Evolutionary conservation across 2,113 vertebrate genomes (phyloP), one percentile per base, ranked within the genome.

Genomic region (Pristiophorus japonicus): DNA sequence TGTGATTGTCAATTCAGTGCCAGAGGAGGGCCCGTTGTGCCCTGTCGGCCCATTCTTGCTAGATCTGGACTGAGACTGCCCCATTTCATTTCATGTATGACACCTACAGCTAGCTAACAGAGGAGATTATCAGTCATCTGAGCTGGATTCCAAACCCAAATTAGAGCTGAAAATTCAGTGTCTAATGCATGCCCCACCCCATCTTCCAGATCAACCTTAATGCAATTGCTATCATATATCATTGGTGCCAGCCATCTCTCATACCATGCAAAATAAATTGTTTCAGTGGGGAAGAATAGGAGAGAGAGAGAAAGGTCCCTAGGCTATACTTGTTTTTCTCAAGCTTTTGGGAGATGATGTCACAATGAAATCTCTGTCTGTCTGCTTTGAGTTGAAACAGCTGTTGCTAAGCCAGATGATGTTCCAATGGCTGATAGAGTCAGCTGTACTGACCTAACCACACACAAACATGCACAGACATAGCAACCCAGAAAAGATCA

Each of bases 301-400:
- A 94, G 93, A 67, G 66, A 70, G 42, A 67, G 93, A 70, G 65
- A 94, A 63, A 94, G 63, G 93, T 67, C 65, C 93, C 93, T 94
- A 45, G 66, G 93, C 88, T 63, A 92, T 65, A 92, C 34, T 92
- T 92, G 88, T 92, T 92, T 92, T 92, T 92, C 88, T 63, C 88
- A 42, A 92, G 88, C 88, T 92, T 92, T 92, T 92, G 88, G 88
- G 88, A 92, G 88, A 42, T 92, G 88, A 92, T 92, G 88, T 92
- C 88, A 92, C 88, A 92, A 92, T 65, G 59, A 92, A 92, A 92
- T 92, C 88, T 92, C 88, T 92, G 88, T 91, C 88, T 92, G 88
- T 65, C 88, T 92, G 59, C 88, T 92, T 92, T 92, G 55, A 92
- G 88, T 62, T 38, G 59, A 92, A 92, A 65, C 88, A 92, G 88